Conservation (phyloP, 1,140 invertebrate species). For the Parasteatoda tepidariorum region DNA sequence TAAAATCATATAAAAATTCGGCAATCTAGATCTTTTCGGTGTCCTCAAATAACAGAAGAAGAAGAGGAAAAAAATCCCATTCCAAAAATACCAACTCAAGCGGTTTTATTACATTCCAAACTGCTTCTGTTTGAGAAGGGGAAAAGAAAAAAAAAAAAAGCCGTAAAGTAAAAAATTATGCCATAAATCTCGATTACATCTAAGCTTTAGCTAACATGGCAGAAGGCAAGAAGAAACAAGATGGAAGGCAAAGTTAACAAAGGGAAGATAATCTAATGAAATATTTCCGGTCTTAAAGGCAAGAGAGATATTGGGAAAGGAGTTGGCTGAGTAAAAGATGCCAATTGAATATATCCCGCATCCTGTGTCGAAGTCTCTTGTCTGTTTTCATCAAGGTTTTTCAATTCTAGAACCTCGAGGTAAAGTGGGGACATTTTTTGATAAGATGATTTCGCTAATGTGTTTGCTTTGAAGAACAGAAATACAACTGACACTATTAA, state of each 20-base stretch:
- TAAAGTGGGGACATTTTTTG: not conserved
- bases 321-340: not conserved
- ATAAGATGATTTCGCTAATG: not conserved
- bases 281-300: conserved; percentile 37
- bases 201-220: conserved; percentile 3
- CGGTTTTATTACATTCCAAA: too few species aligned
- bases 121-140: not conserved
- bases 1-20: too few species aligned
- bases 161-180: not conserved
- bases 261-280: conserved; percentile 34
- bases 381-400: not conserved
- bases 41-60: not conserved
- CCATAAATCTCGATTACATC: conserved; percentile 56
- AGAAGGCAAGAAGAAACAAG: not conserved
- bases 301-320: conserved; percentile 15
- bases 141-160: conserved; percentile 10
- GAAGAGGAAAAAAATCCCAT: not conserved
- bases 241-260: conserved; percentile 14
- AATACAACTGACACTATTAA: too few species aligned
- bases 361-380: conserved; percentile 10
- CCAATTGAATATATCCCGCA: conserved; percentile 38
- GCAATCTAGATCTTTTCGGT: too few species aligned
- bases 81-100: not conserved
- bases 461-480: not conserved
- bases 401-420: not conserved